These are phyloP conservation scores for Uria lomvia DNA, from an alignment of 2,113 vertebrate species.

Conservation along the genomic window DNA sequence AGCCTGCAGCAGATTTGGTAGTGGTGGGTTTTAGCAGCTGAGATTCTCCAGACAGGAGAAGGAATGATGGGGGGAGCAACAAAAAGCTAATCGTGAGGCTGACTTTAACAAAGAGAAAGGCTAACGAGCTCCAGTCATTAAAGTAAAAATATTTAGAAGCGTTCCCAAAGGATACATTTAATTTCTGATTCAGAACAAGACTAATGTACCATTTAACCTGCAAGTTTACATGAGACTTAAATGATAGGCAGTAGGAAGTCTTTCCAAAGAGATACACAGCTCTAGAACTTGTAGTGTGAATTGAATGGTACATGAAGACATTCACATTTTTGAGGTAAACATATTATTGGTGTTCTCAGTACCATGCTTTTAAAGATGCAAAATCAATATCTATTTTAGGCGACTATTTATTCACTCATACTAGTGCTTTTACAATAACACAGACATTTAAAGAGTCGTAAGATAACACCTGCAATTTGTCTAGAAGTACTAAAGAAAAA, in stretches of 20 bases:
- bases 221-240: not conserved
- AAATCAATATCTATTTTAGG: slow-evolving; percentile 8
- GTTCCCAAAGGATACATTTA: not conserved
- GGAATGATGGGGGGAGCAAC: not conserved
- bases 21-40: not conserved
- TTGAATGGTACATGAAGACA: not conserved
- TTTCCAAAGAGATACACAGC: not conserved
- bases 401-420: not conserved
- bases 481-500: not conserved
- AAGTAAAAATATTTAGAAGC: not conserved
- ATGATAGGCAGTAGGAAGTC: not conserved
- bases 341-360: not conserved
- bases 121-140: not conserved
- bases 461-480: not conserved
- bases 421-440: not conserved
- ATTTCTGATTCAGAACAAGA: not conserved
- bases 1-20: not conserved
- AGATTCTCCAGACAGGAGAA: not conserved
- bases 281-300: not conserved
- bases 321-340: not conserved
- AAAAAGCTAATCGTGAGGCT: not conserved
- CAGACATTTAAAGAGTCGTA: not conserved
- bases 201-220: not conserved
- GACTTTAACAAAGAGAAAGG: not conserved
- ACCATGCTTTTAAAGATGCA: slow-evolving; percentile 22